Percentiles rank a stretch among this genome's conserved stretches.
phyloP scores from a whole-genome alignment of 2,797 vertebrate genomes.

The Trichosurus vulpecula region DNA sequence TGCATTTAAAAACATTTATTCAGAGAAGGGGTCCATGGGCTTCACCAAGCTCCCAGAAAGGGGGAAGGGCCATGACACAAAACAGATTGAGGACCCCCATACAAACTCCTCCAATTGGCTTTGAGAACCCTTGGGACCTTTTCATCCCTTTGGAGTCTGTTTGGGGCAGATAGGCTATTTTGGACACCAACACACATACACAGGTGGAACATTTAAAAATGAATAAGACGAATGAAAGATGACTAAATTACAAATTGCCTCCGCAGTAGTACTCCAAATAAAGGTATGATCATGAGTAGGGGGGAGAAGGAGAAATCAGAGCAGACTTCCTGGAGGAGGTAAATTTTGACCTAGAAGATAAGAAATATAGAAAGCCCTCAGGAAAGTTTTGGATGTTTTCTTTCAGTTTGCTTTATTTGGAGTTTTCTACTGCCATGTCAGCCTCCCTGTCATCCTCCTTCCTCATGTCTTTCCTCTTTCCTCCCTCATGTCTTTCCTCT shows the following conservation, averaged over 20 bases:
- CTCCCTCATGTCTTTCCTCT: too few relatives aligned
- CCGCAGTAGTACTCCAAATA: not conserved
- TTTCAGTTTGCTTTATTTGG: too few relatives aligned
- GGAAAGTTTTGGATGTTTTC: too few relatives aligned
- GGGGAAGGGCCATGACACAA: not conserved
- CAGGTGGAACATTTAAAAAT: not conserved
- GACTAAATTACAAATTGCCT: not conserved
- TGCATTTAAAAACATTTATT: not conserved
- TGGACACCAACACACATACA: not conserved
- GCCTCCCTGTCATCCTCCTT: too few relatives aligned
- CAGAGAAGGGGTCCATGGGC: not conserved
- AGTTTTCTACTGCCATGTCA: too few relatives aligned
- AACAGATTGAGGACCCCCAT: not conserved
- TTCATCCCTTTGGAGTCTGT: not conserved
- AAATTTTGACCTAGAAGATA: too few relatives aligned
- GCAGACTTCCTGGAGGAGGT: too few relatives aligned
- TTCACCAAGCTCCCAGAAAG: not conserved
- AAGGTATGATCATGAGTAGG: not conserved
- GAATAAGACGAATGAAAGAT: not conserved
- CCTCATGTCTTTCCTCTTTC: too few relatives aligned
- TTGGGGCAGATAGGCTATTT: not conserved
- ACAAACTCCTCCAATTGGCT: not conserved
- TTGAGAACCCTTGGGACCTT: not conserved
- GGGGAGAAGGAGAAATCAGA: too few relatives aligned
- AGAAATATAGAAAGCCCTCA: too few relatives aligned